phyloP scores from a whole-genome alignment of 2,888 invertebrate species.

The Fissipunctia ypsillon region DNA sequence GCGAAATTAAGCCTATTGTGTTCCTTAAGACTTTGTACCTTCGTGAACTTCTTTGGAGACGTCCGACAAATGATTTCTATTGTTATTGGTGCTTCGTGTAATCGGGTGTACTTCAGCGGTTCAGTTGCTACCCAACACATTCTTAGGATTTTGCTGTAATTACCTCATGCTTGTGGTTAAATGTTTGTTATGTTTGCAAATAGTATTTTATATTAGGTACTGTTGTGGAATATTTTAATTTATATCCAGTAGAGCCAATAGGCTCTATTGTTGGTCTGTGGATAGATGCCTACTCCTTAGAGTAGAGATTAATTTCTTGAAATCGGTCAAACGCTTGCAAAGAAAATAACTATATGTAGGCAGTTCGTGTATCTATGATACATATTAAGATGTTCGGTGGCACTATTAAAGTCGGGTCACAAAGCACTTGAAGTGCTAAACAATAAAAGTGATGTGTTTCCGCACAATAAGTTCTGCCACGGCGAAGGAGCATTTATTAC shows the following conservation, averaged over 20 bases:
- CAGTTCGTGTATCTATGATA: conserved; percentile 12
- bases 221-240: neutral
- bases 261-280: neutral
- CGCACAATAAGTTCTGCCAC: conserved; percentile 50
- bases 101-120: conserved; percentile 15
- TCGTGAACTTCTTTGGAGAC: conserved; percentile 31
- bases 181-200: conserved; percentile 18
- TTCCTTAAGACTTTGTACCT: conserved; percentile 26
- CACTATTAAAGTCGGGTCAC: conserved; percentile 55
- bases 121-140: conserved; percentile 17
- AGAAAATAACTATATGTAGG: neutral
- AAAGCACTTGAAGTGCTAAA: conserved; percentile 56
- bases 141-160: conserved; percentile 12
- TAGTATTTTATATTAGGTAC: neutral
- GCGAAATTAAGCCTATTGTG: conserved; percentile 52
- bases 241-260: neutral
- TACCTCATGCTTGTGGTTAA: conserved; percentile 1
- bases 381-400: conserved; percentile 20
- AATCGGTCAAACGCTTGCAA: neutral
- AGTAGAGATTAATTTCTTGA: neutral
- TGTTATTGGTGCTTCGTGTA: conserved; percentile 46
- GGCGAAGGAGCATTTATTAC: conserved; percentile 49
- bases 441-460: conserved; percentile 57
- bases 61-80: conserved; percentile 52
- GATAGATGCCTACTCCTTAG: neutral